A percentile compares a stretch with the other conserved stretches of the same genome.
These are phyloP conservation scores for Gavia stellata DNA, from an alignment of 2,113 vertebrate species.

Conservation along the genomic window DNA sequence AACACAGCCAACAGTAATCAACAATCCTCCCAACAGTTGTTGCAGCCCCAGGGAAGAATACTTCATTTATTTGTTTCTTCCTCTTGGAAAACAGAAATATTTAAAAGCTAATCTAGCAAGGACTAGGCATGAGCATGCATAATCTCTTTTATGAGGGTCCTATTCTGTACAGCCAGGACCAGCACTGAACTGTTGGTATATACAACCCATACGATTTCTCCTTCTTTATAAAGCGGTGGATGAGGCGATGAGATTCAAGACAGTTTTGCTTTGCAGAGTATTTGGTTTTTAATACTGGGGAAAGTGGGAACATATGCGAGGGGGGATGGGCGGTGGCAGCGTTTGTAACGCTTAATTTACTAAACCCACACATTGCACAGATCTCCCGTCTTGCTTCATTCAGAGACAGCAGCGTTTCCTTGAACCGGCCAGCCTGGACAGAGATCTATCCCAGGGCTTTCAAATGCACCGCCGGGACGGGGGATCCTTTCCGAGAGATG, in stretches of 20 bases:
- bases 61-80: background rate
- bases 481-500: background rate
- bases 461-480: rapidly evolving
- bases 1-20: background rate
- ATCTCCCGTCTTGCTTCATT: constrained; percentile 3
- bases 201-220: background rate
- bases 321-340: constrained; percentile 31
- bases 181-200: rapidly evolving
- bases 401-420: background rate
- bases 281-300: background rate
- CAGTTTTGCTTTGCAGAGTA: background rate
- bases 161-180: background rate
- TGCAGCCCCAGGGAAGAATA: background rate
- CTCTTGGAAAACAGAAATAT: constrained; percentile 2
- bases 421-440: background rate
- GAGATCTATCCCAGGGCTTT: background rate
- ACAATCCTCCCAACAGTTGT: constrained; percentile 26
- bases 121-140: background rate
- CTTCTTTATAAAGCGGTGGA: background rate
- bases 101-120: background rate
- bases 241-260: background rate
- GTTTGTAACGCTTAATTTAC: constrained; percentile 53
- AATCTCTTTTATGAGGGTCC: background rate
- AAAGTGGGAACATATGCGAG: constrained; percentile 23
- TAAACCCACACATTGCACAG: background rate